Evolutionary conservation across 2,113 vertebrate species (phyloP), one percentile per base, ranked within the genome.

Genomic region (Cheirogaleus medius): DNA sequence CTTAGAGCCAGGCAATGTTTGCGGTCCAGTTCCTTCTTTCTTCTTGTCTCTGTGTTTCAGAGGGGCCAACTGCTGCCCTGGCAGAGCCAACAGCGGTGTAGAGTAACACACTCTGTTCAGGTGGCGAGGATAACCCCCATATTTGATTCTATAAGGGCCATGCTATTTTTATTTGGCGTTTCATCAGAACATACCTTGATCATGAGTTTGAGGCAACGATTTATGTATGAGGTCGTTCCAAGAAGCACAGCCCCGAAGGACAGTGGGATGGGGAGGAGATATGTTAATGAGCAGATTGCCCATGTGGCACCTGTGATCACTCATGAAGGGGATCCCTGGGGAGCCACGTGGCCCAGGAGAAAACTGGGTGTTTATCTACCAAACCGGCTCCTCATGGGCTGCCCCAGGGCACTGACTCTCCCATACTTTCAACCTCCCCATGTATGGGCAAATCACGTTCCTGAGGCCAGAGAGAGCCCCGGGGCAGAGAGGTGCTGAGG

Each of bases 181-280:
- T 21, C 37, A 7, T 56, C 23, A 64, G 37, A 93, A 23, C 21
- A 58, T 66, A 54, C 9, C 23, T 71, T 60, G 69, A 37, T 73
- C 32, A 69, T 78, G 32, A 58, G 78, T 73, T 82, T 58, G 29
- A 18, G 25, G 23, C 8, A 60, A 42, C 34, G 15, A n/a, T 56
- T 80, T 74, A 80, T 68, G 73, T 60, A 73, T 49, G 71, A 56
- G 18, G 54, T 74, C 32, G 83, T 47, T 80, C 34, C 32, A 87
- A 27, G n/a, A 60, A 87, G 8, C 29, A 13, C 17, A 8, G 4
- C 66, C 47, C 85, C 29, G n/a, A 88, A 93, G 29, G 54, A 47
- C 54, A 80, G 10, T 37, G 25, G 6, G 44, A 15, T 18, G 32
- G 10, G 8, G 56, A 32, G 4, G 13, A 56, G 49, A 58, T 52